Evolutionary conservation across 2,113 vertebrate genomes (phyloP).

Genomic region (Ageneiosus marmoratus): DNA sequence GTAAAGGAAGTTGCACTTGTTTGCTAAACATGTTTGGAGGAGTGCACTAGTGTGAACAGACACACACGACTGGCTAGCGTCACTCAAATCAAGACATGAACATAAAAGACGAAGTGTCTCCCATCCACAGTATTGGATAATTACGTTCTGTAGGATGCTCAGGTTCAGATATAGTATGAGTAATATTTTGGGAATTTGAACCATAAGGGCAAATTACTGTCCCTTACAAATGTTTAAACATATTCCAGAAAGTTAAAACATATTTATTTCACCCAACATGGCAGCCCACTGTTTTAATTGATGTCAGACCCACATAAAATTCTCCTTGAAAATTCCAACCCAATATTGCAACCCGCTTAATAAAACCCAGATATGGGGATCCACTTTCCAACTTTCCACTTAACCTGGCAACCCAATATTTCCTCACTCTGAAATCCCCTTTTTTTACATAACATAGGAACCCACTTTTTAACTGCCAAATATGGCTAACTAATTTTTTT

Average conservation of each 20-base stretch:
- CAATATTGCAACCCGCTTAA: no score
- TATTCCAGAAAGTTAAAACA: no score
- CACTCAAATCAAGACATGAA: not conserved
- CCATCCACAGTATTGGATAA: not conserved
- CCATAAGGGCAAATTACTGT: not conserved
- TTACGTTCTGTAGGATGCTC: not conserved
- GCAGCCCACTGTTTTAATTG: not conserved
- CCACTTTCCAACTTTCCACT: not conserved
- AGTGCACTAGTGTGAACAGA: not conserved
- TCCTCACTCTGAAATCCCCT: no score
- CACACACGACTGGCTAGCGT: not conserved
- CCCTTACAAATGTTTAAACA: no score
- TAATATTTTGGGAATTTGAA: not conserved
- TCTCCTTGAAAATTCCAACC: no score
- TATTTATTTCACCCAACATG: not conserved
- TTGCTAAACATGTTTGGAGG: not conserved
- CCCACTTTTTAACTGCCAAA: not conserved
- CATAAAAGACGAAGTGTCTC: not conserved
- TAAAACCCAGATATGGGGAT: no score
- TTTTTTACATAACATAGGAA: no score
- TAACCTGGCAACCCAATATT: not conserved
- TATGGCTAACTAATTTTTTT: not conserved
- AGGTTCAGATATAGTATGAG: not conserved
- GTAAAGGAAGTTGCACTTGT: no score
- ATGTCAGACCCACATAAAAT: no score